phyloP scores from a whole-genome alignment of 2,797 vertebrate genomes.

The Pagetopsis macropterus region DNA sequence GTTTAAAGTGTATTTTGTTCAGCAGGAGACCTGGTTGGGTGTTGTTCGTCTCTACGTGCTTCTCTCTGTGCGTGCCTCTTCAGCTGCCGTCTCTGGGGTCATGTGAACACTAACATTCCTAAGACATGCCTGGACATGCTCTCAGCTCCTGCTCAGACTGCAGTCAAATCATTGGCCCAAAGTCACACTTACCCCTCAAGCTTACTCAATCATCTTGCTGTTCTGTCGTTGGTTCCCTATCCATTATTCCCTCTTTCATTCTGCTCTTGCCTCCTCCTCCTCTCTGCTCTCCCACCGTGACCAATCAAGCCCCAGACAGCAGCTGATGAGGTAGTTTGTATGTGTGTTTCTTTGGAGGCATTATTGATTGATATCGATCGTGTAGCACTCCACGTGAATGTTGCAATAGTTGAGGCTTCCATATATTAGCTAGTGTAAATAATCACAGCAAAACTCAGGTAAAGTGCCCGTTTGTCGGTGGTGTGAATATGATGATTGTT shows the following conservation, averaged over 20 bases:
- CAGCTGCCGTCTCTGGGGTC: conserved; percentile 71
- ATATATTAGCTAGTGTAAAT: conserved; percentile 16
- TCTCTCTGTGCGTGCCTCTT: conserved; percentile 24
- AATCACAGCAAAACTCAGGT: conserved; percentile 29
- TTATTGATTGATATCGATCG: conserved; percentile 29
- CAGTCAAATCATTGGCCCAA: conserved; percentile 19
- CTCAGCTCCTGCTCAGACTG: conserved; percentile 21
- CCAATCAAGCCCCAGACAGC: conserved; percentile 59
- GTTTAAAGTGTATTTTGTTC: conserved; percentile 9
- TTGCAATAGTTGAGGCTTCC: conserved; percentile 5
- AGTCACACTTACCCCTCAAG: conserved; percentile 24
- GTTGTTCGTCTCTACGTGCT: conserved; percentile 18
- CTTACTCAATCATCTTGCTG: conserved; percentile 2
- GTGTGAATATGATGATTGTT: conserved; percentile 53
- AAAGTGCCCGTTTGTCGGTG: conserved; percentile 38
- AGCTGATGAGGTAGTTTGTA: conserved; percentile 43
- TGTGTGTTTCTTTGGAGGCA: not conserved
- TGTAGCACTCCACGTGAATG: conserved; percentile 2
- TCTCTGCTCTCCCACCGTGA: conserved; percentile 36
- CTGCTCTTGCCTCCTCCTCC: not conserved
- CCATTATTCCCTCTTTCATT: conserved; percentile 16
- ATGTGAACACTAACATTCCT: conserved; percentile 73
- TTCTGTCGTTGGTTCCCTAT: conserved; percentile 24
- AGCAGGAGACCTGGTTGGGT: not conserved
- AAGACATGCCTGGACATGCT: conserved; percentile 63